These are phyloP conservation scores for Spisula subtruncata DNA, from an alignment of 2,888 invertebrate species.

Conservation along the genomic window DNA sequence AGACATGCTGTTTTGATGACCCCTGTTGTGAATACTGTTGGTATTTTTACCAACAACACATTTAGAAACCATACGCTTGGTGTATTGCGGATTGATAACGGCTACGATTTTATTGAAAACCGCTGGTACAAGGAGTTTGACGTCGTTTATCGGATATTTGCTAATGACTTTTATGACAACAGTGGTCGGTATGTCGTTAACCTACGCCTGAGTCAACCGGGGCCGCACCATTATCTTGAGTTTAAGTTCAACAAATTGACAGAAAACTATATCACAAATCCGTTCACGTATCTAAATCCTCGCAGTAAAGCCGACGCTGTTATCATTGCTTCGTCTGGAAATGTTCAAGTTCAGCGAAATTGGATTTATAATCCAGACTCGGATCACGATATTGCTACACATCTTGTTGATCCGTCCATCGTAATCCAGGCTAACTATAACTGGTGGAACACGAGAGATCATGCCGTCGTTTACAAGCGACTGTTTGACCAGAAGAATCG, in stretches of 20 bases:
- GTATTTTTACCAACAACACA: constrained; percentile 92
- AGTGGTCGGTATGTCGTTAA: constrained; percentile 95
- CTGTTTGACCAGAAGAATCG: constrained; percentile 87
- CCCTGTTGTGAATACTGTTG: constrained; percentile 86
- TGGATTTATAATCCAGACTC: constrained; percentile 95
- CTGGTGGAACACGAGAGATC: constrained; percentile 92
- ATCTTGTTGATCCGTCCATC: constrained; percentile 97
- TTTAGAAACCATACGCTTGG: constrained; percentile 95
- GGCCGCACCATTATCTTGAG: constrained; percentile 93
- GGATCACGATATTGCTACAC: constrained; percentile 97
- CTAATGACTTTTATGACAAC: constrained; percentile 96
- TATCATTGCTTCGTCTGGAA: constrained; percentile 96
- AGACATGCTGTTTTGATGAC: constrained; percentile 85
- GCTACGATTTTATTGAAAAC: constrained; percentile 87
- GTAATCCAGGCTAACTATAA: constrained; percentile 97
- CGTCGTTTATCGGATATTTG: constrained; percentile 85
- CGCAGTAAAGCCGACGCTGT: constrained; percentile 97
- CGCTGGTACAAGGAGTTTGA: constrained; percentile 84
- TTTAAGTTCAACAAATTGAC: constrained; percentile 96
- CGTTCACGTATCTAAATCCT: constrained; percentile 94
- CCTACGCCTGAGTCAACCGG: constrained; percentile 95
- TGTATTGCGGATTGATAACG: constrained; percentile 94
- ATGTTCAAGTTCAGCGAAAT: constrained; percentile 95
- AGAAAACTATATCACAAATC: constrained; percentile 95
- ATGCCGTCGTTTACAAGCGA: constrained; percentile 77